A percentile compares a stretch with the other conserved stretches of the same genome.
Conservation (phyloP, 2,113 vertebrate species). For the Phalacrocorax pelagicus region DNA sequence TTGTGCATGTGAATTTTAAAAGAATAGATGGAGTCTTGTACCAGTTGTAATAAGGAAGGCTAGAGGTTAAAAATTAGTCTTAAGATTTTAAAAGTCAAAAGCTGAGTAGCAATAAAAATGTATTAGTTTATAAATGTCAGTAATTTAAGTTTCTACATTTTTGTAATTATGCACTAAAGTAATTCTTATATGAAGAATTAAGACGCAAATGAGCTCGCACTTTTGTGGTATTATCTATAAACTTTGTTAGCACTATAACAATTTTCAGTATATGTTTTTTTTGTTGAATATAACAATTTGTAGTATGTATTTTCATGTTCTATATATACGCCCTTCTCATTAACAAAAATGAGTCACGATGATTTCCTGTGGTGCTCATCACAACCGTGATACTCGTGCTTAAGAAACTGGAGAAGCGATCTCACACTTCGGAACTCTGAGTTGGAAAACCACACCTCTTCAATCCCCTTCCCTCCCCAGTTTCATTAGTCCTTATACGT, state of each 20-base stretch:
- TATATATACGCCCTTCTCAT: background rate
- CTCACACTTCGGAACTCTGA: constrained; percentile 36
- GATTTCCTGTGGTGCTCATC: background rate
- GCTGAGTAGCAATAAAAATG: background rate
- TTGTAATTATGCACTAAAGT: background rate
- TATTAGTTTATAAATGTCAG: background rate
- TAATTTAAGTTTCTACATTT: background rate
- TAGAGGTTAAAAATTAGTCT: background rate
- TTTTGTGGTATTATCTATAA: background rate
- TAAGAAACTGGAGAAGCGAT: constrained; percentile 31
- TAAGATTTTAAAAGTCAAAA: background rate
- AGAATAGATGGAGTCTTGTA: background rate
- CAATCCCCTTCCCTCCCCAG: background rate
- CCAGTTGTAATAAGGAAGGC: background rate
- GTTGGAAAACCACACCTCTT: constrained; percentile 57
- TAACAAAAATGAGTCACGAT: background rate
- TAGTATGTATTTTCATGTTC: background rate
- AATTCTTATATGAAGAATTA: background rate
- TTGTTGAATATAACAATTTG: background rate
- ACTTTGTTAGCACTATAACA: background rate
- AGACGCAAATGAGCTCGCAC: background rate
- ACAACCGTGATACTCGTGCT: background rate
- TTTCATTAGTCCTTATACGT: background rate
- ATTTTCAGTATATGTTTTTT: background rate
- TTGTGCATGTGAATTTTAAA: background rate